These are phyloP conservation scores for Tapera naevia DNA, from an alignment of 2,797 vertebrate species.

Conservation along the genomic window DNA sequence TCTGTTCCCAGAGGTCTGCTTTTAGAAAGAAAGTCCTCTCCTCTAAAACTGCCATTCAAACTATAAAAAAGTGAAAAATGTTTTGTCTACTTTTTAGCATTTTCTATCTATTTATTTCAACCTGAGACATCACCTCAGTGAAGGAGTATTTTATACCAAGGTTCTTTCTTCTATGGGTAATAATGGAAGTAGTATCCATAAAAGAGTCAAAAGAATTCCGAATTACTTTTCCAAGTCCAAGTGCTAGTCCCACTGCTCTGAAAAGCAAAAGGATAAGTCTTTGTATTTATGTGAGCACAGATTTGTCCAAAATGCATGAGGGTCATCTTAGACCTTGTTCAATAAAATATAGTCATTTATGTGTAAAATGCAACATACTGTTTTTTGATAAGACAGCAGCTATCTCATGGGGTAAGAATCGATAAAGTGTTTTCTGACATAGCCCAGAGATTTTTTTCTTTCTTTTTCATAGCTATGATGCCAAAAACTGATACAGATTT, in stretches of 20 bases:
- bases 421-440: background rate
- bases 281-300: background rate
- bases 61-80: background rate
- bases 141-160: background rate
- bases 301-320: background rate
- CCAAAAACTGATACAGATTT: background rate
- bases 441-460: background rate
- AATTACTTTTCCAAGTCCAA: conserved; percentile 18
- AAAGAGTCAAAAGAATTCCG: background rate
- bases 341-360: background rate
- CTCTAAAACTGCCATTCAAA: background rate
- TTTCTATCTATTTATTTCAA: conserved; percentile 9
- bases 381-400: background rate
- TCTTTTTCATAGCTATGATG: background rate
- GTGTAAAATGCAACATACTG: background rate
- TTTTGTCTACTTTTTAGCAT: background rate
- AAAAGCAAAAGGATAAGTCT: background rate
- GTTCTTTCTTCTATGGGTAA: background rate
- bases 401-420: background rate
- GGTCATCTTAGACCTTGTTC: background rate
- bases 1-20: background rate
- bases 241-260: background rate
- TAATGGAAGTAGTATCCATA: background rate
- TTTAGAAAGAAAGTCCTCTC: background rate
- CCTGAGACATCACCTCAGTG: background rate